phyloP scores from a whole-genome alignment of 2,888 invertebrate genomes.

The Poecilobothrus nobilitatus region DNA sequence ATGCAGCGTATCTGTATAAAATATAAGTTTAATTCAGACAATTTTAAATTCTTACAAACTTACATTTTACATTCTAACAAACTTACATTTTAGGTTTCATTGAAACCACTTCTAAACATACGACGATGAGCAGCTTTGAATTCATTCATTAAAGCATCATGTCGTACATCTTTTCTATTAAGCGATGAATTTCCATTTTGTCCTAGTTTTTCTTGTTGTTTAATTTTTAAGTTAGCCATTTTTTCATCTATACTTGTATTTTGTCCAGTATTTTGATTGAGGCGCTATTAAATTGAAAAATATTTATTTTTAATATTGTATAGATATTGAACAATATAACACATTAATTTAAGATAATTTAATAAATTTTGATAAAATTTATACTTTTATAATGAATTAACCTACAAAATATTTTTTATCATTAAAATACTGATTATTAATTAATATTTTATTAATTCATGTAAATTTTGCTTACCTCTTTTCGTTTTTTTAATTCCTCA shows the following conservation, averaged over 20 bases:
- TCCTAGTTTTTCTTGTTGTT: conserved; percentile 28
- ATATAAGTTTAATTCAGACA: too few species aligned
- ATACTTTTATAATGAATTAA: too few species aligned
- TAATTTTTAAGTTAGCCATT: conserved; percentile 7
- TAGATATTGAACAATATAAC: too few species aligned
- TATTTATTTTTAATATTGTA: conserved; percentile 8
- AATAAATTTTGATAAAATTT: too few species aligned
- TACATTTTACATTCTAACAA: too few species aligned
- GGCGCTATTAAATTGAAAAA: conserved; percentile 18
- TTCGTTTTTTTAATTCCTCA: conserved; percentile 59
- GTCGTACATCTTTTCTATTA: conserved; percentile 49
- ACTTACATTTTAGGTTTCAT: conserved; percentile 35
- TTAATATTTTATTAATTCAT: too few species aligned
- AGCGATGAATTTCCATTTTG: conserved; percentile 35
- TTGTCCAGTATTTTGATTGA: conserved; percentile 19
- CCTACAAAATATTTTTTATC: too few species aligned
- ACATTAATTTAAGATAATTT: too few species aligned
- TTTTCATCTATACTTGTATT: conserved; percentile 15
- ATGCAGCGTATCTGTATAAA: too few species aligned
- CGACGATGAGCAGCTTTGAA: conserved; percentile 79
- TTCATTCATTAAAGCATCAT: conserved; percentile 77
- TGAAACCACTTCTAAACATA: conserved; percentile 62
- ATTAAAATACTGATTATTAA: too few species aligned
- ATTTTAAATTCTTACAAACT: too few species aligned
- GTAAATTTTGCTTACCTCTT: conserved; percentile 47